Percentiles rank a stretch among this genome's conserved stretches.
Conservation (phyloP, 2,797 vertebrate genomes). For the Enteromius viviparus region DNA sequence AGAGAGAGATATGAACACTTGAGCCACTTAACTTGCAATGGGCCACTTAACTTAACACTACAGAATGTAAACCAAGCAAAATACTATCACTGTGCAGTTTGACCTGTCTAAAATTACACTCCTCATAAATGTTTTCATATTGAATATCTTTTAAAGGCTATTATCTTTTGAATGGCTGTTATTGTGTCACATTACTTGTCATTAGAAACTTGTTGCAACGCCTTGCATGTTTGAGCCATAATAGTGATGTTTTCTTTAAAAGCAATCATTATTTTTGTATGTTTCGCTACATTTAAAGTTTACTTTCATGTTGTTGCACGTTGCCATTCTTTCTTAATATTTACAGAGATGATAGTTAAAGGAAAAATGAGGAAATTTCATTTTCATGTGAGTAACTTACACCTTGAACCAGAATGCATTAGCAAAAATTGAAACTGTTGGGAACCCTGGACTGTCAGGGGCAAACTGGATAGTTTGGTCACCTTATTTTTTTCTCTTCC, state of each 20-base stretch:
- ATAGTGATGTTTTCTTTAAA: not conserved
- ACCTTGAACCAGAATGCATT: not conserved
- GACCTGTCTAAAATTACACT: not conserved
- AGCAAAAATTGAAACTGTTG: not conserved
- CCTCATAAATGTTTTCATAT: not conserved
- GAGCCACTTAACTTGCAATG: not conserved
- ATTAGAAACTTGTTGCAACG: not conserved
- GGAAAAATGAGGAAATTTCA: not conserved
- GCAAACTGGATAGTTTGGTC: not conserved
- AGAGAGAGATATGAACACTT: no score
- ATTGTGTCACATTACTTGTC: not conserved
- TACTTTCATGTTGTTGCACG: not conserved
- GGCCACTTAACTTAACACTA: not conserved
- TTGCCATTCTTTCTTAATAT: not conserved
- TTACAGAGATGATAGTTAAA: not conserved
- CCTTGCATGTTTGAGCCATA: not conserved
- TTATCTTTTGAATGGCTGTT: not conserved
- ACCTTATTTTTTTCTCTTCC: not conserved
- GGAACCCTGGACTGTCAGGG: not conserved
- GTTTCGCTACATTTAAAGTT: not conserved
- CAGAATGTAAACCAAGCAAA: not conserved
- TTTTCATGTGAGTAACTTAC: constrained; percentile 13
- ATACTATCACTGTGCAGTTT: not conserved
- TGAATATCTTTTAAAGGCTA: not conserved
- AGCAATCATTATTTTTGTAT: not conserved